A percentile compares a stretch with the other conserved stretches of the same genome.
These are phyloP conservation scores for Tetrapedia diversipes DNA, from an alignment of 2,888 invertebrate species.

Conservation along the genomic window DNA sequence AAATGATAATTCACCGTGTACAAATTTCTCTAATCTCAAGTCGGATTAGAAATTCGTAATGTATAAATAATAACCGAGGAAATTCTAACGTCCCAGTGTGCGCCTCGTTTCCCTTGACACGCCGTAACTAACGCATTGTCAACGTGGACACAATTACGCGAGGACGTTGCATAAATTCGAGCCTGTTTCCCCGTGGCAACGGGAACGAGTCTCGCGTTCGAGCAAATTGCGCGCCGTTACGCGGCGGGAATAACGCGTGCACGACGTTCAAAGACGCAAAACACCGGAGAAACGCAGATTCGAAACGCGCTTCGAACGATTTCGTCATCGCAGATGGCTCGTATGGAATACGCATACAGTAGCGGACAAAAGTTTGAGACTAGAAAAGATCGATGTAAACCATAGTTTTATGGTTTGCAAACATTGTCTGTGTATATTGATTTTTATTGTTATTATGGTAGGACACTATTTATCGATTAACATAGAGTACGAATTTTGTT, in stretches of 20 bases:
- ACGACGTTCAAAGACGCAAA: slow-evolving; percentile 26
- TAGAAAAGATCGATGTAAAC: too few species aligned
- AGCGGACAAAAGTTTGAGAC: too few species aligned
- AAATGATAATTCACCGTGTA: too few species aligned
- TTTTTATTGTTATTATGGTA: too few species aligned
- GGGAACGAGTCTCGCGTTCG: neutral
- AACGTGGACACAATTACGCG: slow-evolving; percentile 11
- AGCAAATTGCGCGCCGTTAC: slow-evolving; percentile 42
- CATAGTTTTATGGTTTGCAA: too few species aligned
- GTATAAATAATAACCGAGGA: neutral
- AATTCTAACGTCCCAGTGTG: neutral
- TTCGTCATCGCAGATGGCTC: slow-evolving; percentile 65
- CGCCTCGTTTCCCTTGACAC: neutral
- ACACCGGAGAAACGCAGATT: slow-evolving; percentile 55
- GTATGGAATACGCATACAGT: slow-evolving; percentile 53
- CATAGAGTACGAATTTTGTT: too few species aligned
- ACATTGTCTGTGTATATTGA: too few species aligned
- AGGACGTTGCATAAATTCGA: slow-evolving; percentile 10
- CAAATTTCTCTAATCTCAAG: too few species aligned
- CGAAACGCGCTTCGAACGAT: slow-evolving; percentile 54
- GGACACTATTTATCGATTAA: too few species aligned
- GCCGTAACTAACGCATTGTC: slow-evolving; percentile 1
- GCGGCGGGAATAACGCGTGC: slow-evolving; percentile 42
- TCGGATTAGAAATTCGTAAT: neutral
- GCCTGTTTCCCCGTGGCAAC: slow-evolving; percentile 16